These are phyloP conservation scores for Diceros bicornis DNA, from an alignment of 2,797 vertebrate genomes.

Conservation along the genomic window DNA sequence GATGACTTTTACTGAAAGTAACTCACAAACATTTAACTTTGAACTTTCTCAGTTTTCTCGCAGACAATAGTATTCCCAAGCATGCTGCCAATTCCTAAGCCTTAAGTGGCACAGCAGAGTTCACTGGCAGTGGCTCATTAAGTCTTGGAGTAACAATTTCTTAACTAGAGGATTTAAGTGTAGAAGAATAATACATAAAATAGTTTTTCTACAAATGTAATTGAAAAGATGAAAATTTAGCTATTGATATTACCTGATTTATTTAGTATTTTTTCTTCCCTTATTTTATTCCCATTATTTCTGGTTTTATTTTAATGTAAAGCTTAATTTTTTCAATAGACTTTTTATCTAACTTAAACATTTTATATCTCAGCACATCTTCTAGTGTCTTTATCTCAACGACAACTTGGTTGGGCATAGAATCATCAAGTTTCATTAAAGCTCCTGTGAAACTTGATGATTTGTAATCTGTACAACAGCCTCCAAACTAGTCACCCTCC, in stretches of 20 bases:
- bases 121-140: not conserved
- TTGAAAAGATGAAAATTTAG: not conserved
- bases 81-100: accelerated
- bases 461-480: not conserved
- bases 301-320: not conserved
- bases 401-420: not conserved
- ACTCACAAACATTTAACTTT: not conserved
- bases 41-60: not conserved
- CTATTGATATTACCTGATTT: not conserved
- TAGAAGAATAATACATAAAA: not conserved
- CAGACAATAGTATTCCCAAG: not conserved
- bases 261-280: not conserved
- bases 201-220: not conserved
- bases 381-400: not conserved
- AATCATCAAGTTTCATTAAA: not conserved
- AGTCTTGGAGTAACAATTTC: not conserved
- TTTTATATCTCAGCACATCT: not conserved
- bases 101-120: not conserved
- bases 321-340: not conserved
- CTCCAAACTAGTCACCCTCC: not conserved
- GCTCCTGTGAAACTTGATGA: not conserved
- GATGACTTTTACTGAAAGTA: not conserved
- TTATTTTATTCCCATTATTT: not conserved
- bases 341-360: not conserved
- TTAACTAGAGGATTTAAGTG: not conserved